Conservation (phyloP, 2,797 vertebrate species). For the Darevskia mixta region DNA sequence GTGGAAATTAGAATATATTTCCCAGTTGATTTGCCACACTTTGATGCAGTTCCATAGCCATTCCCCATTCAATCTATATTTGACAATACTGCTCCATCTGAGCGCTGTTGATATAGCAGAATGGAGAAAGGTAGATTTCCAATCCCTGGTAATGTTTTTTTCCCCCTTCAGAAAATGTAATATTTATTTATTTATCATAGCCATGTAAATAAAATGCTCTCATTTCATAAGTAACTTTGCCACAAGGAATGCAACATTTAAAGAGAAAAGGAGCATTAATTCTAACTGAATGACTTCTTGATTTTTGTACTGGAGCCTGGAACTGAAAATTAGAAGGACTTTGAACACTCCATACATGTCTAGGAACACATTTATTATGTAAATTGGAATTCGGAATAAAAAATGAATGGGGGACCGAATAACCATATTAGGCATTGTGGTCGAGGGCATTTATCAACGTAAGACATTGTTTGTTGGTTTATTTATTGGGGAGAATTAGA, state of each 20-base stretch:
- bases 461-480: neutral
- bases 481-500: neutral
- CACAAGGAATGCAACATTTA: neutral
- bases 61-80: neutral
- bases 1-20: neutral
- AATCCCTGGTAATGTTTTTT: neutral
- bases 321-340: slow-evolving; percentile 18
- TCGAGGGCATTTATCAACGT: neutral
- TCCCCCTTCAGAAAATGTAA: neutral
- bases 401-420: slow-evolving; percentile 28
- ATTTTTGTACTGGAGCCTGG: neutral
- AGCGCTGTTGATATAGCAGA: fast-evolving
- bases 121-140: slow-evolving; percentile 12
- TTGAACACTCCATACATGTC: neutral
- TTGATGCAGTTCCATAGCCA: neutral
- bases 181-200: neutral
- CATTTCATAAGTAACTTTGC: neutral
- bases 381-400: slow-evolving; percentile 16
- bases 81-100: neutral
- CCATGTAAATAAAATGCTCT: neutral
- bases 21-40: neutral
- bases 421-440: fast-evolving
- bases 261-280: neutral
- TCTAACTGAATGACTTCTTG: neutral
- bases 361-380: neutral